A percentile compares a stretch with the other conserved stretches of the same genome.
phyloP scores from a whole-genome alignment of 2,888 invertebrate species.

The Capitulum mitella region DNA sequence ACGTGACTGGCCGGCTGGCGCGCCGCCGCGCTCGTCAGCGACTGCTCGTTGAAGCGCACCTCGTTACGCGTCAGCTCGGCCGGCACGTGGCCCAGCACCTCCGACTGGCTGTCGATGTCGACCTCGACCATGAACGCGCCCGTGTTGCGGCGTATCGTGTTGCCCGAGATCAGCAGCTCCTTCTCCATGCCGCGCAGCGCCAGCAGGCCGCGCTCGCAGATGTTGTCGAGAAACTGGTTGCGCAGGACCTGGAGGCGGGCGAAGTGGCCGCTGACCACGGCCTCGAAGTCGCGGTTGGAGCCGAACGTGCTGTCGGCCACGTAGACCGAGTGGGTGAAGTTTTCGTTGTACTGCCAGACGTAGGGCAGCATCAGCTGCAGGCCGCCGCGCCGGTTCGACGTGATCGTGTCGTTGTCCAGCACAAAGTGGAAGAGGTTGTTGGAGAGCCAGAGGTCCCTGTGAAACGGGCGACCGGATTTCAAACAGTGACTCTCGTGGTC shows the following conservation, averaged over 20 bases:
- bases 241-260: constrained; percentile 77
- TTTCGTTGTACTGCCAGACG: constrained; percentile 91
- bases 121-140: constrained; percentile 81
- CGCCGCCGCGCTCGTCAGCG: constrained; percentile 24
- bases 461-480: too few species aligned
- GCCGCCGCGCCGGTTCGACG: constrained; percentile 76
- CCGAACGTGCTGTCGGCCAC: constrained; percentile 81
- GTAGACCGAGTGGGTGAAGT: constrained; percentile 82
- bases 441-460: constrained; percentile 81
- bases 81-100: constrained; percentile 74
- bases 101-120: constrained; percentile 82
- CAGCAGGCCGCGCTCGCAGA: constrained; percentile 70
- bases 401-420: constrained; percentile 74
- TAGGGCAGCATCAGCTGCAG: constrained; percentile 83
- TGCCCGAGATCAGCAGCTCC: constrained; percentile 71
- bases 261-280: constrained; percentile 87
- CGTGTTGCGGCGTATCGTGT: constrained; percentile 68
- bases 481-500: too few species aligned
- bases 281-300: constrained; percentile 73
- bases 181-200: constrained; percentile 93
- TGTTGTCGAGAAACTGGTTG: constrained; percentile 76
- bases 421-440: constrained; percentile 96
- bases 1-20: constrained; percentile 63
- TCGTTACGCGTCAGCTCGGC: constrained; percentile 72
- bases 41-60: constrained; percentile 56